phyloP scores from a whole-genome alignment of 2,113 vertebrate genomes.

The Vireo altiloquus region DNA sequence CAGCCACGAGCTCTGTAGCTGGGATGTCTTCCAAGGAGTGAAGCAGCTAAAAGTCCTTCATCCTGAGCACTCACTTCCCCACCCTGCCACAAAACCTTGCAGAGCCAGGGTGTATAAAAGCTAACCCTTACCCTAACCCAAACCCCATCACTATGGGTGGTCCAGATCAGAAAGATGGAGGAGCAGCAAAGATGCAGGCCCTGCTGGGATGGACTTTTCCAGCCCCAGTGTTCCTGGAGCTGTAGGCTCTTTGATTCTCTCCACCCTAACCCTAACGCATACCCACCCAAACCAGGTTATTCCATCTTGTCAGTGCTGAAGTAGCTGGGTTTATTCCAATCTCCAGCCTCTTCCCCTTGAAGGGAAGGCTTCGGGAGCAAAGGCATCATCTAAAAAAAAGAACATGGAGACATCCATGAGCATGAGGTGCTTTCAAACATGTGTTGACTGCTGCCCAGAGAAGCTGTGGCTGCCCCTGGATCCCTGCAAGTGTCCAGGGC shows the following conservation, averaged over 20 bases:
- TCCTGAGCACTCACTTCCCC: background rate
- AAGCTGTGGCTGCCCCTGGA: background rate
- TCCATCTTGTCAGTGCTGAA: background rate
- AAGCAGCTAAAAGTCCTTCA: background rate
- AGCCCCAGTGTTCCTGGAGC: background rate
- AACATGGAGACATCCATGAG: background rate
- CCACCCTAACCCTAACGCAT: background rate
- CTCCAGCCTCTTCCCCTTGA: background rate
- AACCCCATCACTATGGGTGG: background rate
- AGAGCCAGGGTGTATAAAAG: background rate
- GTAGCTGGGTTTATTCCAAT: background rate
- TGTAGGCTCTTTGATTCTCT: background rate
- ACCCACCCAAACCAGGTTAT: conserved; percentile 5
- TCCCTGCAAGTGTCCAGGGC: background rate
- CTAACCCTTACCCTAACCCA: rapidly evolving
- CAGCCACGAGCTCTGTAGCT: background rate
- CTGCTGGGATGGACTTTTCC: background rate
- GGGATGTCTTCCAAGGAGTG: background rate
- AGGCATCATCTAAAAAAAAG: background rate
- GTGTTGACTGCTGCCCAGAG: background rate
- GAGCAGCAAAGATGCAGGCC: background rate
- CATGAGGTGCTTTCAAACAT: background rate
- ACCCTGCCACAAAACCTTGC: background rate
- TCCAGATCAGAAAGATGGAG: background rate
- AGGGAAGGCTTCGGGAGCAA: conserved; percentile 13